Base-by-base conservation (phyloP, 2,888 invertebrate genomes). In the Apamea sordens region DNA sequence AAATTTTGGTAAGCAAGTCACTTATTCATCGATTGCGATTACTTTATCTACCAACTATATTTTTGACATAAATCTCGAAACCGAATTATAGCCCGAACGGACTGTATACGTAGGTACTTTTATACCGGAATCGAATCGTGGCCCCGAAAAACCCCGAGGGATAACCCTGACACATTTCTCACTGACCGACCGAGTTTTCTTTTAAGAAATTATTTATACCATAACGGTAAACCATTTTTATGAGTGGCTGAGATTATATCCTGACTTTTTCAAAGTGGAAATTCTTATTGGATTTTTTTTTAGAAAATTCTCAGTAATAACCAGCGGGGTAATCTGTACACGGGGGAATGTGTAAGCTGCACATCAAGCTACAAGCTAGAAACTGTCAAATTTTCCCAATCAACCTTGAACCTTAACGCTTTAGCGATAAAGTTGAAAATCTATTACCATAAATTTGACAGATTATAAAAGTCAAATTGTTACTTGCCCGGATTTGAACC, bases 61-160 rank as follows among this genome's bases (percentile, higher is more conserved):
- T 73, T 84, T 61, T n/a, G 24, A 50, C 53, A 76, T 36, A 71
- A 67, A 76, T 36, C 44, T 21, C 32, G 5, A 71, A 83, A 74
- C 72, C 47, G 36, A 76, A 79, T 76, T 61, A 76, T n/a, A 63
- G 36, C 21, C 36, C 18, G 21, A 76, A 76, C 24, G 56, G 44
- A 84, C 75, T 67, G 82, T 70, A 28, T 78, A 41, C 68, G 83
- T 80, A 67, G 11, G 53, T 76, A 82, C 73, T 84, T 84, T 76
- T 56, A 59, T 82, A 65, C 61, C 64, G 68, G 76, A 82, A 85
- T 85, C 85, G 79, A 82, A 76, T 85, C 71, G 82, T 63, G 76
- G 63, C 76, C 76, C 82, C 75, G 36, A 72, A 64, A 15, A 56
- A 64, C 28, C 85, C 76, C 82, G 5, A 56, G 85, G 85, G 82